phyloP scores from a whole-genome alignment of 2,888 invertebrate genomes.

The Busseola fusca region DNA sequence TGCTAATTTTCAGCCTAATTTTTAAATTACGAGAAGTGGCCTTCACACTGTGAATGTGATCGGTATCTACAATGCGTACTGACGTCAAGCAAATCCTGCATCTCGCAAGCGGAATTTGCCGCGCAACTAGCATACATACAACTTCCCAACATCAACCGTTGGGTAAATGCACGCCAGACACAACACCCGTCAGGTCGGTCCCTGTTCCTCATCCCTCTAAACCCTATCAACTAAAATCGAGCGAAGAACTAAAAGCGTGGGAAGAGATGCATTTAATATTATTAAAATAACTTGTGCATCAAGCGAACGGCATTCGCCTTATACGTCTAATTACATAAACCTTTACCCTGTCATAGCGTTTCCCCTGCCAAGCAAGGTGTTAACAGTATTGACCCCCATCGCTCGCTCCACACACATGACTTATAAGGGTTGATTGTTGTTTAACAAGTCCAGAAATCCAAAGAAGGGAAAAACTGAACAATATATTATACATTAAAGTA shows the following conservation, averaged over 20 bases:
- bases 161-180: too few relatives aligned
- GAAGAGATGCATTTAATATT: neutral
- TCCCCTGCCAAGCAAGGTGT: neutral
- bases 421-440: conserved; percentile 6
- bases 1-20: too few relatives aligned
- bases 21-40: too few relatives aligned
- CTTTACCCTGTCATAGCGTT: neutral
- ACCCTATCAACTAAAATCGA: too few relatives aligned
- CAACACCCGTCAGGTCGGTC: too few relatives aligned
- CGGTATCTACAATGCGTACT: too few relatives aligned
- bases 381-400: conserved; percentile 1
- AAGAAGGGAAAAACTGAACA: conserved; percentile 7
- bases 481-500: conserved; percentile 16
- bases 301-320: neutral
- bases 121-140: too few relatives aligned
- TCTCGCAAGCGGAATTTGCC: too few relatives aligned
- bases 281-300: neutral
- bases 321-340: neutral
- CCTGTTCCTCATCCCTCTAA: too few relatives aligned
- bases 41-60: too few relatives aligned
- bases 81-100: too few relatives aligned
- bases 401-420: neutral
- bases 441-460: conserved; percentile 24
- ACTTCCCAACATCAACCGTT: too few relatives aligned
- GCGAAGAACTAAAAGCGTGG: neutral